phyloP scores from a whole-genome alignment of 92 coral and sea anemone genomes.

The Porites divaricata region DNA sequence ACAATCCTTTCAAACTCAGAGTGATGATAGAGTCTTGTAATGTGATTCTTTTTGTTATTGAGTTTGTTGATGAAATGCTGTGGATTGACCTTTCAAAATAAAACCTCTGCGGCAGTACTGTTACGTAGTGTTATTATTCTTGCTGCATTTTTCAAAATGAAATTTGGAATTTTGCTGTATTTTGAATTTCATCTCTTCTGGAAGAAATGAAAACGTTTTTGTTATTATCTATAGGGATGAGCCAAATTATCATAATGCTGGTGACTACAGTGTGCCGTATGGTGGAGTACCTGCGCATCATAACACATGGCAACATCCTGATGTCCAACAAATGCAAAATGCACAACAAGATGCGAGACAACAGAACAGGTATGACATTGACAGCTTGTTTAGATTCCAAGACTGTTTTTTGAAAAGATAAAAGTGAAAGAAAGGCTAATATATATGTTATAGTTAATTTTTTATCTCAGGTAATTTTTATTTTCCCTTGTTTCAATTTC shows the following conservation, averaged over 20 bases:
- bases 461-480: too few relatives aligned
- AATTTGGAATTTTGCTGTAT: neutral
- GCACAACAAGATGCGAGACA: slow-evolving; percentile 83
- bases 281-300: slow-evolving; percentile 75
- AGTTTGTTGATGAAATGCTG: too few relatives aligned
- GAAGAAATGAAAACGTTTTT: neutral
- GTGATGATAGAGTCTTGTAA: too few relatives aligned
- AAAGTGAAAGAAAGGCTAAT: too few relatives aligned
- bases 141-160: neutral
- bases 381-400: neutral
- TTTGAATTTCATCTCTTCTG: neutral
- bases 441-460: too few relatives aligned
- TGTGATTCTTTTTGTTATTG: neutral
- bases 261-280: slow-evolving; percentile 59
- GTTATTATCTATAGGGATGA: slow-evolving; percentile 71
- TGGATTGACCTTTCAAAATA: too few relatives aligned
- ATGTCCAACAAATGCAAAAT: slow-evolving; percentile 79
- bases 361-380: slow-evolving; percentile 37
- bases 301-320: slow-evolving; percentile 83
- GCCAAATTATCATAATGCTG: slow-evolving; percentile 64
- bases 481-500: too few relatives aligned
- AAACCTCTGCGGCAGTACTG: too few relatives aligned
- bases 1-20: too few relatives aligned
- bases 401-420: too few relatives aligned
- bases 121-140: too few relatives aligned